A percentile compares a stretch with the other conserved stretches of the same genome.
These are phyloP conservation scores for Xyliphius kryptos DNA, from an alignment of 2,113 vertebrate genomes.

Conservation along the genomic window DNA sequence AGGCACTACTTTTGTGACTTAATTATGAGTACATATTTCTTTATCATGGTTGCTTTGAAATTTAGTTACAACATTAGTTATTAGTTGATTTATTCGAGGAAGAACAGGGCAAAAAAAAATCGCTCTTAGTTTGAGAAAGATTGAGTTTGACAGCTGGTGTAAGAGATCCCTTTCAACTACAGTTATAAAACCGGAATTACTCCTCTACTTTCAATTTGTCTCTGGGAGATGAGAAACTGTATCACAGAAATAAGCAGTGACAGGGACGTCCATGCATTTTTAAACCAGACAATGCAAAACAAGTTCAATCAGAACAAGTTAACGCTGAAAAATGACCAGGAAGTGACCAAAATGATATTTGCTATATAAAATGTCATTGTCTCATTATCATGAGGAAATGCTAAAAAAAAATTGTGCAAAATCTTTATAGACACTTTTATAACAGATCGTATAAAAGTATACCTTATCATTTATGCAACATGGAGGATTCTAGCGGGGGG, in stretches of 20 bases:
- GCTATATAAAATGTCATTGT: too few relatives aligned
- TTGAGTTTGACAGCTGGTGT: slow-evolving; percentile 2
- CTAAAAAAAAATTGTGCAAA: not conserved
- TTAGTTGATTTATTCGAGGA: not conserved
- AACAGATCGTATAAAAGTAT: too few relatives aligned
- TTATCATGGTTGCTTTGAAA: not conserved
- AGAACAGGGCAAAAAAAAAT: slow-evolving; percentile 7
- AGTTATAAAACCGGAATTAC: not conserved
- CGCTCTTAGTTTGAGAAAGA: not conserved
- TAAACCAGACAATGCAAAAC: too few relatives aligned
- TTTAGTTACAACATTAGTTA: not conserved
- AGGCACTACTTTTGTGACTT: not conserved
- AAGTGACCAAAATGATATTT: too few relatives aligned
- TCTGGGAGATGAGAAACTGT: not conserved
- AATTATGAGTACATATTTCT: not conserved
- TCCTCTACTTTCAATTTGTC: slow-evolving; percentile 11
- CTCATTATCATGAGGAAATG: not conserved
- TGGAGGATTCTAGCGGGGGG: not conserved
- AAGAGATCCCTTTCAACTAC: not conserved
- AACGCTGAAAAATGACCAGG: too few relatives aligned
- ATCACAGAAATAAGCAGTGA: not conserved
- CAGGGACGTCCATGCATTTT: too few relatives aligned
- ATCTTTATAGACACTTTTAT: too few relatives aligned
- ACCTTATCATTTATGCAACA: not conserved
- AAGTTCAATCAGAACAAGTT: too few relatives aligned